Conservation (phyloP, 2,797 vertebrate genomes). For the Morus bassanus region DNA sequence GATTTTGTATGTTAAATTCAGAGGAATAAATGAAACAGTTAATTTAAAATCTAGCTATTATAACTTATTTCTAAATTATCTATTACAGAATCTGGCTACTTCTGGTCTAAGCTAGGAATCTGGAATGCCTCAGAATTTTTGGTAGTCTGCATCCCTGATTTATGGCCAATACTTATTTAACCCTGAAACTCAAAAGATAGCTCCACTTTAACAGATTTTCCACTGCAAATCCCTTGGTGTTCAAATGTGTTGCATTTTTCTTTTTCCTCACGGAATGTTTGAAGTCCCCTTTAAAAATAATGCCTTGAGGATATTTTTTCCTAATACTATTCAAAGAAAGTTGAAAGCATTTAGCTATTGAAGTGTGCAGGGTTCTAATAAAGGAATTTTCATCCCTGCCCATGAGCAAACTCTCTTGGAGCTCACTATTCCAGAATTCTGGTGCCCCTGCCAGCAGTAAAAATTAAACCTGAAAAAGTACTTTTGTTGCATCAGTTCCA, state of each 20-base stretch:
- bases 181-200: slow-evolving; percentile 53
- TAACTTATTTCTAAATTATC: slow-evolving; percentile 5
- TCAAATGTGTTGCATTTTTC: slow-evolving; percentile 63
- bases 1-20: not conserved
- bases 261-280: slow-evolving; percentile 60
- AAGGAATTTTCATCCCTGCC: slow-evolving; percentile 66
- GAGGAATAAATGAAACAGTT: not conserved
- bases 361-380: slow-evolving; percentile 70
- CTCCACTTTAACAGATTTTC: slow-evolving; percentile 58
- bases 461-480: slow-evolving; percentile 33
- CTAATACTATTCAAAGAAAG: slow-evolving; percentile 76
- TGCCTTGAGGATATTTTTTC: slow-evolving; percentile 77
- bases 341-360: slow-evolving; percentile 76
- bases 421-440: slow-evolving; percentile 26
- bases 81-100: not conserved
- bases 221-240: slow-evolving; percentile 60
- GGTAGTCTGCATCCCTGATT: slow-evolving; percentile 12
- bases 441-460: not conserved
- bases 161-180: slow-evolving; percentile 46
- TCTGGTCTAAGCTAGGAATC: slow-evolving; percentile 33
- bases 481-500: not conserved
- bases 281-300: slow-evolving; percentile 79
- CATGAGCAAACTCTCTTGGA: slow-evolving; percentile 44
- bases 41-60: not conserved
- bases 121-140: slow-evolving; percentile 50